phyloP scores from a whole-genome alignment of 1,140 invertebrate species.

The Epicauta chinensis region DNA sequence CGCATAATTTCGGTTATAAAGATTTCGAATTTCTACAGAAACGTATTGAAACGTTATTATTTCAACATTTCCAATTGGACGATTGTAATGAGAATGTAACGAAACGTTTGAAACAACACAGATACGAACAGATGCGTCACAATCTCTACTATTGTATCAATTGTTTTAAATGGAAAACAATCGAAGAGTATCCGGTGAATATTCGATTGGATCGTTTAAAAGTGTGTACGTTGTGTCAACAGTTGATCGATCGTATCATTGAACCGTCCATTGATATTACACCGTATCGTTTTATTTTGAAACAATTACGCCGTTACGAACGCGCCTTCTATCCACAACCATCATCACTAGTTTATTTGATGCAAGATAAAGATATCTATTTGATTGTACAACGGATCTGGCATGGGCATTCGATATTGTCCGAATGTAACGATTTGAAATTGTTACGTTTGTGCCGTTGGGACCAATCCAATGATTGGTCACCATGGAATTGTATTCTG shows the following conservation, averaged over 20 bases:
- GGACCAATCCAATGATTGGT: conserved; percentile 53
- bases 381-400: conserved; percentile 60
- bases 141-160: conserved; percentile 48
- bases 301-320: conserved; percentile 54
- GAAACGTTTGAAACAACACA: conserved; percentile 44
- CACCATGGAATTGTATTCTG: conserved; percentile 67
- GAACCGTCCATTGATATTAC: conserved; percentile 51
- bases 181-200: conserved; percentile 46
- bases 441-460: conserved; percentile 54
- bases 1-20: conserved; percentile 44
- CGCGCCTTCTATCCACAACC: conserved; percentile 46
- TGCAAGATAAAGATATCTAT: conserved; percentile 57
- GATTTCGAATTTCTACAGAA: conserved; percentile 52
- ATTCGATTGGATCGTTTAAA: conserved; percentile 40
- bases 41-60: conserved; percentile 48
- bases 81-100: conserved; percentile 50
- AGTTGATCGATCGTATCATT: conserved; percentile 47
- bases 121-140: conserved; percentile 46
- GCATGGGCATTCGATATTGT: conserved; percentile 59
- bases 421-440: conserved; percentile 52
- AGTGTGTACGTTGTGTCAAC: conserved; percentile 50
- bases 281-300: conserved; percentile 55
- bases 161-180: conserved; percentile 49
- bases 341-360: conserved; percentile 53
- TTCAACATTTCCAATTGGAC: conserved; percentile 48